Evolutionary conservation across 2,113 vertebrate genomes (phyloP).

Genomic region (Poecilia latipinna): DNA sequence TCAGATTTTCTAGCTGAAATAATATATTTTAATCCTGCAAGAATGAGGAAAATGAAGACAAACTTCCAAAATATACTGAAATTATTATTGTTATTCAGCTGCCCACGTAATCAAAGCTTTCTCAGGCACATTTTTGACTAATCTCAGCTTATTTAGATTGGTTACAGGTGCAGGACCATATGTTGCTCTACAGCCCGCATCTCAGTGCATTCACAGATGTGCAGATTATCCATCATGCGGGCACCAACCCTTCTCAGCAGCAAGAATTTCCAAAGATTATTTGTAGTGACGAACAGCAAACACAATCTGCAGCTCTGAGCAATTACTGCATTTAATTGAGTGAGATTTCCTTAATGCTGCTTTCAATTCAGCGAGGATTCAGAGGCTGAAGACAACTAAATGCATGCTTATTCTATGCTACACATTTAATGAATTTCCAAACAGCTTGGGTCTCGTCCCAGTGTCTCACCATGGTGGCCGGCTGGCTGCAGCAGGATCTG

Average conservation of each 20-base stretch:
- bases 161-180: not conserved
- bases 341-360: not conserved
- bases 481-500: conserved; percentile 81
- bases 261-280: not conserved
- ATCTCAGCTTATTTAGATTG: not conserved
- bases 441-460: not conserved
- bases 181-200: not conserved
- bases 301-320: not conserved
- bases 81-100: too few relatives aligned
- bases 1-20: not conserved
- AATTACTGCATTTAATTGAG: not conserved
- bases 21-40: not conserved
- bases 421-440: not conserved
- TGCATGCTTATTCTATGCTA: not conserved
- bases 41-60: not conserved
- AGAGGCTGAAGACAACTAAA: not conserved
- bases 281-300: not conserved
- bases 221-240: not conserved
- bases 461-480: conserved; percentile 60
- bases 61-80: too few relatives aligned
- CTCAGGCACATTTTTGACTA: not conserved
- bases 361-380: not conserved
- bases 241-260: not conserved
- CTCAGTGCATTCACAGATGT: not conserved
- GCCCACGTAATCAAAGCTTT: not conserved